Conservation (phyloP, 2,113 vertebrate species). For the Eudyptes chrysolophus region DNA sequence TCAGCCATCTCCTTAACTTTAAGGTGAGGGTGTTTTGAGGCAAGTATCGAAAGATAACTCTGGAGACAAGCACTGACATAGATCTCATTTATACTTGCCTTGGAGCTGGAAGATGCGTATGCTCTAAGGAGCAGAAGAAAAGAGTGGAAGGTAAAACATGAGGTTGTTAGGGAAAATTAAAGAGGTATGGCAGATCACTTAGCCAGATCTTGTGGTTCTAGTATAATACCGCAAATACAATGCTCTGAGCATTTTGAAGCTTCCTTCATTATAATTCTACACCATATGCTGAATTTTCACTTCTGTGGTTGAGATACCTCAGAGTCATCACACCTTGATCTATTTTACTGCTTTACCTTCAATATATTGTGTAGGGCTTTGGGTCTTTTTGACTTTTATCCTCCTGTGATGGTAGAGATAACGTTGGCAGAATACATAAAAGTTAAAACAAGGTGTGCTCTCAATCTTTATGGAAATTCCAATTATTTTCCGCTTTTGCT, state of each 20-base stretch:
- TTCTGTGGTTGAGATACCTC: not conserved
- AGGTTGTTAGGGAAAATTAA: not conserved
- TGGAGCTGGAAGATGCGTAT: not conserved
- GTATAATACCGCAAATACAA: not conserved
- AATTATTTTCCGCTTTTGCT: not conserved
- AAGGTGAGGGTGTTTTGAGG: not conserved
- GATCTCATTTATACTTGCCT: conserved; percentile 11
- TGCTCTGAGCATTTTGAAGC: not conserved
- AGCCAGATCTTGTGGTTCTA: not conserved
- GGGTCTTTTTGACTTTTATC: not conserved
- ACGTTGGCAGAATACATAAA: not conserved
- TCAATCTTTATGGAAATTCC: not conserved
- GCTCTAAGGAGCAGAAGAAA: not conserved
- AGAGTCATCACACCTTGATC: not conserved
- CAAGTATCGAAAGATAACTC: not conserved
- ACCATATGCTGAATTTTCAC: not conserved
- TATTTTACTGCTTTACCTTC: not conserved
- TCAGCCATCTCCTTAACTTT: not conserved
- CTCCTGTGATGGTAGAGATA: not conserved
- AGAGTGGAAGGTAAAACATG: not conserved
- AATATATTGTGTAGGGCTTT: not conserved
- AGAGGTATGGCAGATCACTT: not conserved
- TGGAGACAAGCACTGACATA: not conserved
- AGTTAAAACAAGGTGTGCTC: not conserved
- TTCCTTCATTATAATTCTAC: not conserved